phyloP scores from a whole-genome alignment of 1,140 invertebrate species.

The Ceratosolen solmsi region DNA sequence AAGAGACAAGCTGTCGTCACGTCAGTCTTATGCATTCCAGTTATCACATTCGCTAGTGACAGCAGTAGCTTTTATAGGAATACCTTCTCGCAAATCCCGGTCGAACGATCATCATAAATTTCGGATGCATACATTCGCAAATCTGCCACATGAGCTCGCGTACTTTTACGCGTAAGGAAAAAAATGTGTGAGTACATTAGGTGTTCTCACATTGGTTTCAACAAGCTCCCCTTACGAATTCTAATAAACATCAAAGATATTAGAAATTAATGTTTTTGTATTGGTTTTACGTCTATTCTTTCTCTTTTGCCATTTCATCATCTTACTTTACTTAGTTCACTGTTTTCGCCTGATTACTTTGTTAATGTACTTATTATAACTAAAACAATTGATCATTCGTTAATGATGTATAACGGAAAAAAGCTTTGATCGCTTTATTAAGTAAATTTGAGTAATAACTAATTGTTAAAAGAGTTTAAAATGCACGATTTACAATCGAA shows the following conservation, averaged over 20 bases:
- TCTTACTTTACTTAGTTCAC: too few species aligned
- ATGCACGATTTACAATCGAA: too few species aligned
- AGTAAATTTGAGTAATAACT: too few species aligned
- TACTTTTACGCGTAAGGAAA: not conserved
- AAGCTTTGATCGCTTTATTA: too few species aligned
- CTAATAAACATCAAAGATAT: not conserved
- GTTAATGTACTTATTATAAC: too few species aligned
- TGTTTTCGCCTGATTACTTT: too few species aligned
- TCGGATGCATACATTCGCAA: constrained; percentile 51
- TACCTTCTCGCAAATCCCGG: constrained; percentile 56
- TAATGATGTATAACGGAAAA: too few species aligned
- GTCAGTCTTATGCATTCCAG: constrained; percentile 13
- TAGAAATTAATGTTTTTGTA: not conserved
- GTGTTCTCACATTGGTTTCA: not conserved
- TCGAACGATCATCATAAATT: constrained; percentile 58
- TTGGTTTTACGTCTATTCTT: not conserved
- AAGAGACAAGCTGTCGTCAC: constrained; percentile 35
- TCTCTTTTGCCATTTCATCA: too few species aligned
- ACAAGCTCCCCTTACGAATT: not conserved
- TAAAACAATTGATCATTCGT: too few species aligned
- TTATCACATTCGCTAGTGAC: constrained; percentile 3
- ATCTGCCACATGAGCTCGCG: not conserved
- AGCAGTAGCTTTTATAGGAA: constrained; percentile 54
- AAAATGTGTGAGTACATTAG: not conserved
- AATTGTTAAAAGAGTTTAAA: too few species aligned